Base-by-base conservation (phyloP, 2,797 vertebrate species). In the Phoeniculus purpureus region DNA sequence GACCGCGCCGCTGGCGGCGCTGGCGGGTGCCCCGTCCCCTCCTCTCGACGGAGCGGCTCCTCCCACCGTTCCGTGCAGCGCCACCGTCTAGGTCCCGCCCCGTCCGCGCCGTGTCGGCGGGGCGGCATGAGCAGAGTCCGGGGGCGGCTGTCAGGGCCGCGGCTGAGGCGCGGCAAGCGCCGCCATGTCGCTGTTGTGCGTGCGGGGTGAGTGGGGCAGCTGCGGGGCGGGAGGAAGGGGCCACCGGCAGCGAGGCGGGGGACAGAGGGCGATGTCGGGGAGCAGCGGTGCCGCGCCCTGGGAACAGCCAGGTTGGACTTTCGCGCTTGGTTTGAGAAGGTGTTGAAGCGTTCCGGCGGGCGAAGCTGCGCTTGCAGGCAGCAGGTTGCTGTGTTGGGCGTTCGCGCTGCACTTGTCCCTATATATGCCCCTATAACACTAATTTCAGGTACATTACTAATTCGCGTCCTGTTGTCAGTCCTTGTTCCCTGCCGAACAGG, bases 111-210 rank as follows among this genome's bases (percentile, higher is more conserved):
- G 67, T 15, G 67, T 68, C 73, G 23, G 82, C 81, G 92, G 72
- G 81, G 78, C 86, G 86, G 89, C 86, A 92, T 94, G 92, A 81
- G 86, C 70, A 80, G 90, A 73, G 43, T 52, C 40, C 7, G 79
- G 90, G 93, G 90, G 81, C 27, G 68, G 87, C 80, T 37, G 89
- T 51, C 6, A 73, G 89, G 92, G 68, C 45, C 10, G 67, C 37
- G 27, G 76, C 73, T 83, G 79, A 83, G 78, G 55, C 13, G 48
- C 20, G 70, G 62, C 31, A 10, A 29, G 10, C 14, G 75, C 55
- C 85, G 79, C 89, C 82, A 93, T 93, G 93, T 94, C 93, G 61
- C 79, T 94, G 56, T 72, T 93, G 15, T 94, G 93, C 9, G 93
- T 94, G 82, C 77, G 94, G 85, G 94, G 94, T 93, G 89, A 95